Base-by-base conservation (phyloP, 2,888 invertebrate genomes). In the Ichneumoninae sp. region DNA sequence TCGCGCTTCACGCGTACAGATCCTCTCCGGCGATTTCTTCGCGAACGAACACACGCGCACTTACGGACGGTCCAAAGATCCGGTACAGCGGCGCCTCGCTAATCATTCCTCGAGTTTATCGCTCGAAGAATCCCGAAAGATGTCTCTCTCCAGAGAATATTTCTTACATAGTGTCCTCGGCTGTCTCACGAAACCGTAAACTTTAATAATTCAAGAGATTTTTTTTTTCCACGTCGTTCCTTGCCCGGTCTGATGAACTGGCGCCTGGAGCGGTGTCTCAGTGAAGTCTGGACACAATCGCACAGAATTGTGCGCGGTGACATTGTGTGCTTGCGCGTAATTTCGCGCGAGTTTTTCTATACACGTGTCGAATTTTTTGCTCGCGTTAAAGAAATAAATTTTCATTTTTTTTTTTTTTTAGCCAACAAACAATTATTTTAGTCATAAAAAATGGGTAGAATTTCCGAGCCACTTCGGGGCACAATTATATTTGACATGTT, bases 1-100 rank as follows among this genome's bases (percentile, higher is more conserved):
- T 81, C 81, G 44, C 81, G 76, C 76, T 65, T 81, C 65, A 52
- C 69, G 63, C 50, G 40, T 76, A 40, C 70, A 63, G 50, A 36
- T 40, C 22, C 1, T 74, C 73, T 63, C 6, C 44, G 50, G 16
- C 22, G 40, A 66, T 44, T 60, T 73, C 50, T n/a, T 78, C 57
- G 1, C 16, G 57, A 50, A 44, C 13, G 33, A 75, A 19, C 52
- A 66, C 76, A 33, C 69, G 69, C 68, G 19, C 16, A 57, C 26
- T 63, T 33, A 16, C 13, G 40, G 30, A 63, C 30, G 7, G 22
- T n/a, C 22, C 26, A 13, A 26, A 57, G 57, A 10, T 57, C 57
- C 57, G 57, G 26, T 57, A 57, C 26, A 22, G 40, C 36, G 66
- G 66, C 66, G 66, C 40, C 40, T 66, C 66, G 66, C 66, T 66